Conservation (phyloP, 2,797 vertebrate species). For the Myotis daubentonii region DNA sequence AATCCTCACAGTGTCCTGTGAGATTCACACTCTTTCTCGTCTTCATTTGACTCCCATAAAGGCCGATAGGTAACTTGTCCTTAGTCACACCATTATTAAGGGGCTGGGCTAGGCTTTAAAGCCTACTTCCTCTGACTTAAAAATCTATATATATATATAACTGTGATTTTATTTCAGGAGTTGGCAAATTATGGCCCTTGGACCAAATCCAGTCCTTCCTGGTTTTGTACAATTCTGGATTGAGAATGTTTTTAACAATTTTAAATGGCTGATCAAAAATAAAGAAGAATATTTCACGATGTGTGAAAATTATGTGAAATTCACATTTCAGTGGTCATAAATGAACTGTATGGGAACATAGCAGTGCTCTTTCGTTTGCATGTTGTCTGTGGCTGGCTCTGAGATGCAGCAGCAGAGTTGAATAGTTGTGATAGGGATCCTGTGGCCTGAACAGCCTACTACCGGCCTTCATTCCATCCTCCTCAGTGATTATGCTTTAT, state of each 20-base stretch:
- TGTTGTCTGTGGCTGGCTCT: no score
- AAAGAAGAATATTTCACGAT: neutral
- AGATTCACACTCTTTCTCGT: neutral
- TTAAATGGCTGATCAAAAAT: neutral
- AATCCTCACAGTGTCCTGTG: neutral
- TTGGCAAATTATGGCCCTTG: neutral
- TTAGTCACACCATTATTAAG: neutral
- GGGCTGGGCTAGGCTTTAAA: neutral
- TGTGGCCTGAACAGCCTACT: neutral
- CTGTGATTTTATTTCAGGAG: neutral
- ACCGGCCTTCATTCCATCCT: neutral
- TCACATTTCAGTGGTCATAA: neutral
- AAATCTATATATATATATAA: neutral
- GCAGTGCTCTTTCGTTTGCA: neutral
- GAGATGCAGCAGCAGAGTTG: no score
- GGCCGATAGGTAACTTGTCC: neutral
- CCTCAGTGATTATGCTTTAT: neutral
- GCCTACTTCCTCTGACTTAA: neutral
- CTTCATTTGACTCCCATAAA: neutral
- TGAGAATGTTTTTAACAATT: constrained; percentile 15
- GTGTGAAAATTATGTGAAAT: neutral
- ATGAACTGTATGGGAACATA: neutral
- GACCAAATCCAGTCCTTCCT: neutral
- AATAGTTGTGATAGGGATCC: neutral
- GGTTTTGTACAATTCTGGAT: neutral